Evolutionary conservation across 2,888 invertebrate genomes (phyloP).

Genomic region (Leucoma salicis): DNA sequence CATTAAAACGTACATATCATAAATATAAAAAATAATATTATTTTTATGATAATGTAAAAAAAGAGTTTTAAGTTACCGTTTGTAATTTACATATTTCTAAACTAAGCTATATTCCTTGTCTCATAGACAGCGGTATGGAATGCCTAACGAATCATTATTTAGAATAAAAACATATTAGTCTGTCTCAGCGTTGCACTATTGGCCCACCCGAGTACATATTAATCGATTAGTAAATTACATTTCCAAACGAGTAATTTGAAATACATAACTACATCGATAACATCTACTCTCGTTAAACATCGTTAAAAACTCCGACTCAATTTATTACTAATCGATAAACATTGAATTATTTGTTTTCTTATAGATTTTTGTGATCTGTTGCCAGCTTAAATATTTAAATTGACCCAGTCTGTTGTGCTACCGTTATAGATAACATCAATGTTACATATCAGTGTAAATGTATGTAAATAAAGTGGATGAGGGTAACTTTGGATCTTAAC

Average conservation of each 20-base stretch:
- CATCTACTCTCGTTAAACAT: constrained; percentile 66
- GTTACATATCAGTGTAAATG: not conserved
- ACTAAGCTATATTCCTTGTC: too few species aligned
- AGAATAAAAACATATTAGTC: too few species aligned
- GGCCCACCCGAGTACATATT: constrained; percentile 52
- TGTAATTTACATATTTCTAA: too few species aligned
- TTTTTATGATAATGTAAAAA: too few species aligned
- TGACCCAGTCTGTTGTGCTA: constrained; percentile 21
- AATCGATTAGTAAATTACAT: constrained; percentile 65
- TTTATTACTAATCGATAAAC: constrained; percentile 62
- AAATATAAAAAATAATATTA: too few species aligned
- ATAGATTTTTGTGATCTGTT: constrained; percentile 33
- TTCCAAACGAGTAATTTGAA: constrained; percentile 47
- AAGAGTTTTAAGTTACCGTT: too few species aligned
- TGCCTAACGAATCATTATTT: too few species aligned
- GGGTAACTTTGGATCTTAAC: too few species aligned
- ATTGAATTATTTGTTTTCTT: constrained; percentile 56
- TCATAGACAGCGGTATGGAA: too few species aligned
- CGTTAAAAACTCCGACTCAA: constrained; percentile 60
- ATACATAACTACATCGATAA: constrained; percentile 47
- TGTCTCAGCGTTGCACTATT: too few species aligned
- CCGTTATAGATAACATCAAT: constrained; percentile 1
- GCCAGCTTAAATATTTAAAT: constrained; percentile 23
- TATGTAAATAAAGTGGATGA: too few species aligned
- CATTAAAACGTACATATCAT: too few species aligned